A percentile compares a stretch with the other conserved stretches of the same genome.
These are phyloP conservation scores for Acarapis woodi DNA, from an alignment of 1,140 invertebrate genomes.

Conservation along the genomic window DNA sequence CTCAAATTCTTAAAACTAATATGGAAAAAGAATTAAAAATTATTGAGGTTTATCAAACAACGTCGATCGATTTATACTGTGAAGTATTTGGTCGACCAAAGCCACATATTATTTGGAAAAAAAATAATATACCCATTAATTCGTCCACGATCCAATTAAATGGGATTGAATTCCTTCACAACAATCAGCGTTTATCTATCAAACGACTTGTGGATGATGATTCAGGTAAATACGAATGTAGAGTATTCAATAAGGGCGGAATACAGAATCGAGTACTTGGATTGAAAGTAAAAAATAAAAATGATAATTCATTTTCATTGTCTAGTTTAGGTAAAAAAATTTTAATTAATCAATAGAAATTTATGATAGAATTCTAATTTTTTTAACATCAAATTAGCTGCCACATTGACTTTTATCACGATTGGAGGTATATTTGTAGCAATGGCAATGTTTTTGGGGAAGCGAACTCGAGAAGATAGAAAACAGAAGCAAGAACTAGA, in stretches of 20 bases:
- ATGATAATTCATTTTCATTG: background rate
- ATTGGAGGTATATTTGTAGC: constrained; percentile 8
- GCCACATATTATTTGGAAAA: constrained; percentile 11
- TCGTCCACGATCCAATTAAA: constrained; percentile 5
- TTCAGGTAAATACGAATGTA: constrained; percentile 11
- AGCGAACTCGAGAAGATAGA: constrained; percentile 9
- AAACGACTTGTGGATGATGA: constrained; percentile 7
- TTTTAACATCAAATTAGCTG: constrained; percentile 4
- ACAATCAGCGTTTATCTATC: constrained; percentile 8
- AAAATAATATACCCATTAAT: constrained; percentile 9
- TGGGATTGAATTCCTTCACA: constrained; percentile 6
- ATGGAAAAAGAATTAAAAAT: constrained; percentile 6
- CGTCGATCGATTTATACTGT: constrained; percentile 12
- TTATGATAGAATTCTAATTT: too few relatives aligned
- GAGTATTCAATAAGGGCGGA: constrained; percentile 9
- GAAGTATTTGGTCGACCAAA: constrained; percentile 10
- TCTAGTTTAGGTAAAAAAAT: too few relatives aligned
- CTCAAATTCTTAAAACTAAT: constrained; percentile 10
- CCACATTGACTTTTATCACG: constrained; percentile 6
- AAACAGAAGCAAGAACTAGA: constrained; percentile 11
- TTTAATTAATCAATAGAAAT: background rate
- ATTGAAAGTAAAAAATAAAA: constrained; percentile 6
- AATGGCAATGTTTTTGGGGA: constrained; percentile 8
- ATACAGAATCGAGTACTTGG: constrained; percentile 1
- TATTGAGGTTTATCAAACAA: constrained; percentile 5